Conservation (phyloP, 2,888 invertebrate species). For the Thereva nobilitata region DNA sequence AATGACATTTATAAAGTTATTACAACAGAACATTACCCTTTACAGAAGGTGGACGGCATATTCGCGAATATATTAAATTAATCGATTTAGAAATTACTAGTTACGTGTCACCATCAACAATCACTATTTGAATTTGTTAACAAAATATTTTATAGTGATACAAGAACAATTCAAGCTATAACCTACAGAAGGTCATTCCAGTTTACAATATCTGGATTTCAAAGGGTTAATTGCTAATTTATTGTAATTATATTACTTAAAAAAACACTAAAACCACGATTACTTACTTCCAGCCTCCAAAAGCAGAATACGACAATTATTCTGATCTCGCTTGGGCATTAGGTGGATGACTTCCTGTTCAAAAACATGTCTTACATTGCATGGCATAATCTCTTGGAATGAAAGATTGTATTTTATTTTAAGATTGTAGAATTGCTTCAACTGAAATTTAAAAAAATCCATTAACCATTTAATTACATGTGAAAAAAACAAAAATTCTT, state of each 20-base stretch:
- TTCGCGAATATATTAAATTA: too few species aligned
- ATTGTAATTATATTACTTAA: slow-evolving; percentile 4
- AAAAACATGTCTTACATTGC: slow-evolving; percentile 66
- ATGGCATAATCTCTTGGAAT: slow-evolving; percentile 67
- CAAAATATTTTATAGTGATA: too few species aligned
- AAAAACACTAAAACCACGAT: background rate
- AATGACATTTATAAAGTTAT: too few species aligned
- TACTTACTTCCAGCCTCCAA: slow-evolving; percentile 72
- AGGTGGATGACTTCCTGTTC: slow-evolving; percentile 69
- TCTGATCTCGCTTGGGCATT: slow-evolving; percentile 69
- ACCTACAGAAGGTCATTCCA: too few species aligned
- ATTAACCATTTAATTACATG: background rate
- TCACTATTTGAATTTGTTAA: too few species aligned
- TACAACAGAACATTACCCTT: too few species aligned
- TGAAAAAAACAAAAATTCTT: slow-evolving; percentile 48
- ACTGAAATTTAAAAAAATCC: slow-evolving; percentile 3
- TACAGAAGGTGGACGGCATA: too few species aligned
- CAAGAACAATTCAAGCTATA: too few species aligned
- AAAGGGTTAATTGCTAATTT: background rate
- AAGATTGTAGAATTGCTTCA: slow-evolving; percentile 60
- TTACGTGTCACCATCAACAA: too few species aligned
- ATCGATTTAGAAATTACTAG: too few species aligned
- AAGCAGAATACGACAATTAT: slow-evolving; percentile 70
- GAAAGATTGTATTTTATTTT: slow-evolving; percentile 66
- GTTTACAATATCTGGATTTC: too few species aligned